Conservation (phyloP, 2,797 vertebrate species). For the Emydoidea blandingii region DNA sequence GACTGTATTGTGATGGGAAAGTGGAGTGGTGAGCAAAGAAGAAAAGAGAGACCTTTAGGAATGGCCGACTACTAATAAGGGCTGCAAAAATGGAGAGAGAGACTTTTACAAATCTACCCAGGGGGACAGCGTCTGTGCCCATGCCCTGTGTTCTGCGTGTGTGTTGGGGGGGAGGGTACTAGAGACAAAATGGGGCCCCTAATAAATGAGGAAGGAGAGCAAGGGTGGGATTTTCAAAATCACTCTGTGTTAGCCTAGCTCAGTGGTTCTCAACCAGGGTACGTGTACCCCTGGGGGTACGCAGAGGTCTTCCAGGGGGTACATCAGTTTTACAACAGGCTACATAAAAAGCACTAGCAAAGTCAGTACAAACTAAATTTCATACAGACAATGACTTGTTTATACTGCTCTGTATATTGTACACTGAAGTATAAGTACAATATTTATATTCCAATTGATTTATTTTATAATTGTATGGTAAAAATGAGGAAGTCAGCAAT, state of each 20-base stretch:
- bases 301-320: too few relatives aligned
- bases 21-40: neutral
- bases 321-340: too few relatives aligned
- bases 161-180: neutral
- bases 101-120: neutral
- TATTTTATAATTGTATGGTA: too few relatives aligned
- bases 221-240: neutral
- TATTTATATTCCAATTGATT: too few relatives aligned
- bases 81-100: neutral
- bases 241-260: neutral
- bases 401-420: too few relatives aligned
- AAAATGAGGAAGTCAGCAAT: too few relatives aligned
- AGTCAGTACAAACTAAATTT: too few relatives aligned
- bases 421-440: too few relatives aligned
- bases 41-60: neutral
- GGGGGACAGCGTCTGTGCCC: neutral
- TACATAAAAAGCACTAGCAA: too few relatives aligned
- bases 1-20: neutral
- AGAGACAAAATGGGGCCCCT: neutral
- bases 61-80: neutral
- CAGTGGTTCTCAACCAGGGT: too few relatives aligned
- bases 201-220: neutral
- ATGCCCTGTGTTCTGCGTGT: neutral
- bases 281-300: too few relatives aligned
- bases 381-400: too few relatives aligned